phyloP scores from a whole-genome alignment of 2,888 invertebrate species.

The Pecten maximus region DNA sequence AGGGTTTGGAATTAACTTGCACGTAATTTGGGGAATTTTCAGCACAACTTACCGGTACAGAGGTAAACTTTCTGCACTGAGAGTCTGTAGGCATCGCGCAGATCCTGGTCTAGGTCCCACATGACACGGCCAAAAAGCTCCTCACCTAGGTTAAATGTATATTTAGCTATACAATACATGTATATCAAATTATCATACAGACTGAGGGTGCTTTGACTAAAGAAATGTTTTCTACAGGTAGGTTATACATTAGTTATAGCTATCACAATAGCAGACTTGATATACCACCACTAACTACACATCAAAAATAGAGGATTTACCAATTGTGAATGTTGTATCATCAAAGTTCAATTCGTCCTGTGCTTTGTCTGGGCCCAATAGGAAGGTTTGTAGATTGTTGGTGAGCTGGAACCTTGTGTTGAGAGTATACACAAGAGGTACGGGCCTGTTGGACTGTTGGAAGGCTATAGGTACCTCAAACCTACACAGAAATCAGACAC shows the following conservation, averaged over 20 bases:
- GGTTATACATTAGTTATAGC: too few relatives aligned
- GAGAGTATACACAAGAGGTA: slow-evolving; percentile 82
- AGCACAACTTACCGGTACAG: slow-evolving; percentile 78
- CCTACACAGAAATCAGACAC: slow-evolving; percentile 58
- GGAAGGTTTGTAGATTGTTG: slow-evolving; percentile 79
- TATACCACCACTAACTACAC: too few relatives aligned
- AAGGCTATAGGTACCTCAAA: slow-evolving; percentile 81
- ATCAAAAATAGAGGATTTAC: slow-evolving; percentile 57
- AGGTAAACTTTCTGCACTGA: slow-evolving; percentile 81
- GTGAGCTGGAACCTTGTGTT: slow-evolving; percentile 82
- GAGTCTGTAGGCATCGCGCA: slow-evolving; percentile 81
- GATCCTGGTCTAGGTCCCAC: slow-evolving; percentile 82
- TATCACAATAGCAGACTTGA: too few relatives aligned
- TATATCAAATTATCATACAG: not conserved
- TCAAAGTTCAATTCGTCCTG: slow-evolving; percentile 77
- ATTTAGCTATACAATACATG: too few relatives aligned
- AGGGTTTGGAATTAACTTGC: too few relatives aligned
- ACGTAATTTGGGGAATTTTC: too few relatives aligned
- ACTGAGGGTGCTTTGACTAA: too few relatives aligned
- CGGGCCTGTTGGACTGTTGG: slow-evolving; percentile 82
- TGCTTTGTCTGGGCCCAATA: slow-evolving; percentile 71
- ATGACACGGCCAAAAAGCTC: slow-evolving; percentile 82
- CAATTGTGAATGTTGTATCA: slow-evolving; percentile 63
- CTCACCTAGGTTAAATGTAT: slow-evolving; percentile 66
- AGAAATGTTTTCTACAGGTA: too few relatives aligned